phyloP scores from a whole-genome alignment of 2,113 vertebrate genomes.

The Tragelaphus imberbis region DNA sequence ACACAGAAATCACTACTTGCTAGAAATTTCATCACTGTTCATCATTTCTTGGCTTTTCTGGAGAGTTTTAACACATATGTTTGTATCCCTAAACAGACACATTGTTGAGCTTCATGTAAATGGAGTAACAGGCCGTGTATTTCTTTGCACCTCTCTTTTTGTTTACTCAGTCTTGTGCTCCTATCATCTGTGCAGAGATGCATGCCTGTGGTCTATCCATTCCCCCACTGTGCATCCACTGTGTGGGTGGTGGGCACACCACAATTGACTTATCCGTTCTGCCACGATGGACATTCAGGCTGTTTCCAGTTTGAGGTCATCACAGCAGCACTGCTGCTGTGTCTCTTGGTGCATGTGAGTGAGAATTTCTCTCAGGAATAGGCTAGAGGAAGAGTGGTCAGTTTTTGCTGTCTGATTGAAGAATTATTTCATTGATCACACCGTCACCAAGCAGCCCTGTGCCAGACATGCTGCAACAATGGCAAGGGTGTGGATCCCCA shows the following conservation, averaged over 20 bases:
- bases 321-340: neutral
- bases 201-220: neutral
- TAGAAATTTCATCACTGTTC: neutral
- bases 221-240: fast-evolving
- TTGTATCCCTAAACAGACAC: neutral
- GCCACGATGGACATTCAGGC: neutral
- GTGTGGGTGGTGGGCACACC: neutral
- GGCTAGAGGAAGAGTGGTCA: neutral
- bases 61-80: neutral
- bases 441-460: neutral
- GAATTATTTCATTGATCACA: neutral
- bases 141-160: neutral
- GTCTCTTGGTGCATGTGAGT: neutral
- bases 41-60: neutral
- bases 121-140: fast-evolving
- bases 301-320: neutral
- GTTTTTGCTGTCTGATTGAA: neutral
- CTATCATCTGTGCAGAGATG: neutral
- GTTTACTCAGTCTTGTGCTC: fast-evolving
- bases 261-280: fast-evolving
- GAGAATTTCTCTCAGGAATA: neutral
- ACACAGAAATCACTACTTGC: neutral
- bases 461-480: neutral
- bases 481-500: neutral
- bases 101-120: fast-evolving